A percentile compares a stretch with the other conserved stretches of the same genome.
These are phyloP conservation scores for Syngnathus floridae DNA, from an alignment of 2,113 vertebrate species.

Conservation along the genomic window DNA sequence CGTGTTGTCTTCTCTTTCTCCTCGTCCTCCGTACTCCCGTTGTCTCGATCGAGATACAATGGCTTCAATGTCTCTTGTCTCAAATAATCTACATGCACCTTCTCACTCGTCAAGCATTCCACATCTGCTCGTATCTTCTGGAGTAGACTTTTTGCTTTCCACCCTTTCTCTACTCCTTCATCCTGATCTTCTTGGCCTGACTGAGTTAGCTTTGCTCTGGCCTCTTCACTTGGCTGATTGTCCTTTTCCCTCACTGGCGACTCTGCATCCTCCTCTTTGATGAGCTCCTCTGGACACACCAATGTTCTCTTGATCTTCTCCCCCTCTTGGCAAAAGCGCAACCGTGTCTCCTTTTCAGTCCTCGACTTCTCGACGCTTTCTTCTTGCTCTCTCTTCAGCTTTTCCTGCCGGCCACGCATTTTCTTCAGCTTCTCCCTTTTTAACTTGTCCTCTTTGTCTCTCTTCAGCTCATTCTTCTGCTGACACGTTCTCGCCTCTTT, in stretches of 20 bases:
- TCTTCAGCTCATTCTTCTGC: neutral
- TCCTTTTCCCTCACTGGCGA: neutral
- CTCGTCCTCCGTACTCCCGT: neutral
- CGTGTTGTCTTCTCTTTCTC: neutral
- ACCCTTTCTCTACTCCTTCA: neutral
- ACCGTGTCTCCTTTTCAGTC: neutral
- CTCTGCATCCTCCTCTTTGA: neutral
- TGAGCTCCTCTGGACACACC: neutral
- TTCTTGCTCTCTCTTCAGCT: neutral
- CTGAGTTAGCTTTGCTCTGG: neutral
- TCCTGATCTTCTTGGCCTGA: conserved; percentile 10
- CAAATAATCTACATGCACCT: conserved; percentile 11
- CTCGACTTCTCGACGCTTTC: neutral
- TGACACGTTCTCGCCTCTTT: too few species aligned
- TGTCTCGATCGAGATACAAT: neutral
- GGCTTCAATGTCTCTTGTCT: neutral
- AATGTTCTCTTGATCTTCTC: neutral
- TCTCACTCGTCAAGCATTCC: conserved; percentile 1
- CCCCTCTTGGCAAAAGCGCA: neutral
- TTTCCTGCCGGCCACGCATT: neutral
- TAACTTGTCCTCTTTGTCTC: neutral
- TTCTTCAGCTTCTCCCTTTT: conserved; percentile 1
- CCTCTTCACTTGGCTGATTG: neutral
- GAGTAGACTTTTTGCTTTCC: neutral
- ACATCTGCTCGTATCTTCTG: neutral